These are phyloP conservation scores for Nasonovia ribisnigri DNA, from an alignment of 2,888 invertebrate species.

Conservation along the genomic window DNA sequence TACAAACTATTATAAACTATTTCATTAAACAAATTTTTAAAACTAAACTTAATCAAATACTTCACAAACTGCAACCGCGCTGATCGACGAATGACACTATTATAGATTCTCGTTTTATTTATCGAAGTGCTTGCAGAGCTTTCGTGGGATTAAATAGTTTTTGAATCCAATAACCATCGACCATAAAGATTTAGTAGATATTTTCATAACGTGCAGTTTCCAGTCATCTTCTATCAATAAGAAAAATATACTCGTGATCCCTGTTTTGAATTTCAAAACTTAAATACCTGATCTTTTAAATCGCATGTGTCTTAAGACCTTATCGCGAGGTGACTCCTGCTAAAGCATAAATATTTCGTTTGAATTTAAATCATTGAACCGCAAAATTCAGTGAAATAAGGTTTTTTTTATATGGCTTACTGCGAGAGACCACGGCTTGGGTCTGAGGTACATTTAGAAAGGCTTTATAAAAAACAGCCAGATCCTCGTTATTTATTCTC, in stretches of 20 bases:
- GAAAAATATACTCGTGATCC: background rate
- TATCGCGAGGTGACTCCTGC: background rate
- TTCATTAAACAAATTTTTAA: background rate
- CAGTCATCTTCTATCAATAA: background rate
- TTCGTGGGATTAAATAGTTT: background rate
- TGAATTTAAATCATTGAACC: conserved; percentile 14
- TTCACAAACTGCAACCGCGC: background rate
- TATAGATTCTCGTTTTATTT: background rate
- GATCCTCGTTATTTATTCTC: background rate
- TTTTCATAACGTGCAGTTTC: background rate
- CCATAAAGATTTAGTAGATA: background rate
- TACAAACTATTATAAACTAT: background rate
- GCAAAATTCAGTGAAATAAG: conserved; percentile 1
- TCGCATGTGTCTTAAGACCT: background rate
- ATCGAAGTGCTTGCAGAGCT: background rate
- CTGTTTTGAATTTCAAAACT: conserved; percentile 20
- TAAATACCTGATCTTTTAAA: conserved; percentile 33
- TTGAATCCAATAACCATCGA: background rate
- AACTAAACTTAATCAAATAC: background rate
- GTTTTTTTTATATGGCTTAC: conserved; percentile 26
- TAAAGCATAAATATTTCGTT: background rate
- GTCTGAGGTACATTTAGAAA: background rate
- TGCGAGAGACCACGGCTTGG: background rate
- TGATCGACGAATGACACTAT: background rate
- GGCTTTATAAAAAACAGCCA: background rate